Conservation (phyloP, 2,113 vertebrate species). For the Hippopotamus amphibius region DNA sequence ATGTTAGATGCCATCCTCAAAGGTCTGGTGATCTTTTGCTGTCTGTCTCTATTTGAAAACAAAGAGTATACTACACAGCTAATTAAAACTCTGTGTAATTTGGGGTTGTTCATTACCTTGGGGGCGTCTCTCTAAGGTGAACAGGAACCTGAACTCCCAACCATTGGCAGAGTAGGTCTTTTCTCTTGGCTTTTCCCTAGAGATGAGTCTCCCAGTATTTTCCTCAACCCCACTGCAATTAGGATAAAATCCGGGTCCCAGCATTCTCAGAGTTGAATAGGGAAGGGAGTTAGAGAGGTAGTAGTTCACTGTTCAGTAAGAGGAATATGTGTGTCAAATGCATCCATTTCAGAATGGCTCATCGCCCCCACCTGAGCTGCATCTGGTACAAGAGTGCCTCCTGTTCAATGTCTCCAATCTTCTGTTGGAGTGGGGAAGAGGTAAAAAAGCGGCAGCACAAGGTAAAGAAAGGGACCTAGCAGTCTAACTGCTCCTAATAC, state of each 20-base stretch:
- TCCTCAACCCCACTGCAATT: neutral
- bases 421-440: neutral
- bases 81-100: neutral
- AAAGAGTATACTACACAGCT: neutral
- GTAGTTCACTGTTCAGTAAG: neutral
- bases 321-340: neutral
- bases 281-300: neutral
- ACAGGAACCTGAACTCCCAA: neutral
- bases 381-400: neutral
- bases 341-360: neutral
- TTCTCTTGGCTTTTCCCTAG: neutral
- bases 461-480: neutral
- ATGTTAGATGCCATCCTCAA: conserved; percentile 42
- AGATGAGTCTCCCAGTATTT: conserved; percentile 3
- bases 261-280: neutral
- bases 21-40: neutral
- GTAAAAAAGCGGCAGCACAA: neutral
- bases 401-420: neutral
- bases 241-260: neutral
- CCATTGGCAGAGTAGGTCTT: neutral
- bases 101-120: neutral
- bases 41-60: conserved; percentile 17
- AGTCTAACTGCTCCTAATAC: neutral
- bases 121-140: conserved; percentile 3
- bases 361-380: neutral